Base-by-base conservation (phyloP, 2,113 vertebrate species). In the Mus spicilegus region DNA sequence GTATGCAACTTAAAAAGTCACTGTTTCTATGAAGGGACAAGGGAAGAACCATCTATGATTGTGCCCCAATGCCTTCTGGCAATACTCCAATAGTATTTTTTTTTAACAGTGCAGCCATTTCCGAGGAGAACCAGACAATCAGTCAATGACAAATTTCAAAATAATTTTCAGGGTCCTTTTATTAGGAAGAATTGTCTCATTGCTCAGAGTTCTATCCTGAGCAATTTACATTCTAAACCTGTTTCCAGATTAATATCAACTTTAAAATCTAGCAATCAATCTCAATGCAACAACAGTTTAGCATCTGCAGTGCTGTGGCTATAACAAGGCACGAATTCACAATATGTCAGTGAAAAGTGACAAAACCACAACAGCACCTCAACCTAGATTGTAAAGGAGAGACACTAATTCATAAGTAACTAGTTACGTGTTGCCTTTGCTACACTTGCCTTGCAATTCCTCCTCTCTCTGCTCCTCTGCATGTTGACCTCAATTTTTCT, bases 251-350 rank as follows among this genome's bases (percentile, higher is more conserved):
- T 84, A 65, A 87, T 90, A 88, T 51, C 14, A 81, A 93, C 12
- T 56, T 86, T 92, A 78, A 96, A 94, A 96, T 84, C 30, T 36
- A 84, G n/a, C 63, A n/a, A 82, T 84, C 81, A 77, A 36, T 49
- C 9, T 76, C 54, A 76, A 49, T 24, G 46, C 54, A 91, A n/a
- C 2, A 93, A 67, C 82, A 70, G 94, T 90, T 67, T 87, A 90
- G 26, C 46, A 91, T 87, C 85, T 87, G 5, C 42, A 95, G 96
- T 20, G 1, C 76, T 86, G 7, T 70, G 22, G 70, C 28, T 65
- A 86, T 63, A 94, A 1, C 75, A 17, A 93, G 22, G 14, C 78
- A 80, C 90, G 80, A 93, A 87, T 93, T 56, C 89, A 70, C 6
- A 92, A 80, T 61, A 63, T 80, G 88, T 91, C 80, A 91, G 69